Evolutionary conservation across 2,888 invertebrate genomes (phyloP).

Genomic region (Biston stratarius): DNA sequence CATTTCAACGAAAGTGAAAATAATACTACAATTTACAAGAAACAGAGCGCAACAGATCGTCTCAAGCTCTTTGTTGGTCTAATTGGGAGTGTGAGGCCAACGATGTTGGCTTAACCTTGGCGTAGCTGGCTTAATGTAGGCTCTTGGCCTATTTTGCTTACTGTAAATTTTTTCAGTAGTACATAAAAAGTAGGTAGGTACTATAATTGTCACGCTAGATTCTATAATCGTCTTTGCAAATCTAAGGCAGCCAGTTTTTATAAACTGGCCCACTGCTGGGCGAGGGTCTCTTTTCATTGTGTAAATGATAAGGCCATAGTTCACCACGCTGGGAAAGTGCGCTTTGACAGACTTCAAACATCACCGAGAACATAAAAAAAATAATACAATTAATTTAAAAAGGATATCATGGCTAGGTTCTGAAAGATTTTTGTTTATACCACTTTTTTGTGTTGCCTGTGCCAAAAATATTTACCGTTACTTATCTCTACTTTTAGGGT

Average conservation of each 20-base stretch:
- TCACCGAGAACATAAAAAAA: too few relatives aligned
- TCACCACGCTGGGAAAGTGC: too few relatives aligned
- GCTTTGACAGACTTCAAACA: too few relatives aligned
- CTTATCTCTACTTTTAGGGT: too few relatives aligned
- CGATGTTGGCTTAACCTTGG: slow-evolving; percentile 24
- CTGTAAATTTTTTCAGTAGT: background rate
- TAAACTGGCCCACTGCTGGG: too few relatives aligned
- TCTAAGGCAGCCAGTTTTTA: background rate
- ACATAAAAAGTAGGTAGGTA: background rate
- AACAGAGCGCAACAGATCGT: slow-evolving; percentile 40
- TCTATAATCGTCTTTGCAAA: background rate
- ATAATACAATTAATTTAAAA: too few relatives aligned
- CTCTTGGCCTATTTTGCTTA: slow-evolving; percentile 9
- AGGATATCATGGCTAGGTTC: too few relatives aligned
- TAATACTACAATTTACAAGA: slow-evolving; percentile 39
- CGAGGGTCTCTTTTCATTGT: too few relatives aligned
- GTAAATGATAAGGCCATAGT: too few relatives aligned
- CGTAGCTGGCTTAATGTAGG: background rate
- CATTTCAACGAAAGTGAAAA: slow-evolving; percentile 48
- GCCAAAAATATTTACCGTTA: too few relatives aligned
- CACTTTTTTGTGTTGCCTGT: too few relatives aligned
- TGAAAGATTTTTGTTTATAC: too few relatives aligned
- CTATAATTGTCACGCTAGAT: background rate
- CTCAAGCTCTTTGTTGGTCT: slow-evolving; percentile 27
- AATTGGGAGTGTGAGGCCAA: slow-evolving; percentile 27